phyloP scores from a whole-genome alignment of 2,888 invertebrate genomes.

The Erebia ligea region DNA sequence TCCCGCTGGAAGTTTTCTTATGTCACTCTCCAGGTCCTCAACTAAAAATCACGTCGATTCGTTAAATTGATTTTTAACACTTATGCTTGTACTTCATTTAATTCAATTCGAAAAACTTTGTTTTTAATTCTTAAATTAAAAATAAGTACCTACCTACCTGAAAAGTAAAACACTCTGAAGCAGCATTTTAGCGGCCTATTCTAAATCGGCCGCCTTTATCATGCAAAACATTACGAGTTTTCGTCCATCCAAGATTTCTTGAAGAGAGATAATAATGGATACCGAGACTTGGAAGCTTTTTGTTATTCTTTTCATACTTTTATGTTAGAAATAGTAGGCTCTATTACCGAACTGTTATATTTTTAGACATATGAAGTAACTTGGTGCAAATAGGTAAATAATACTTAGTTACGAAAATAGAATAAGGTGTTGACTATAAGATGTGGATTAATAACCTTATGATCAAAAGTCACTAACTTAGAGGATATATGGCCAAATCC shows the following conservation, averaged over 20 bases:
- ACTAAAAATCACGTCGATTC: too few relatives aligned
- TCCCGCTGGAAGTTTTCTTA: too few relatives aligned
- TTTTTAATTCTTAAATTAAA: not conserved
- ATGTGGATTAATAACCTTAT: too few relatives aligned
- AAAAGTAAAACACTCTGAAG: conserved; percentile 24
- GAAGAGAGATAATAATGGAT: conserved; percentile 58
- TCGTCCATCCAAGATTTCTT: conserved; percentile 64
- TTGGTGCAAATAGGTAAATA: not conserved
- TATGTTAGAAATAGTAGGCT: not conserved
- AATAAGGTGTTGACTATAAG: too few relatives aligned
- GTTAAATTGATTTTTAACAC: too few relatives aligned
- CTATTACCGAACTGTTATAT: too few relatives aligned
- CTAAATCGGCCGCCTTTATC: conserved; percentile 73
- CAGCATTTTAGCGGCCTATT: conserved; percentile 64
- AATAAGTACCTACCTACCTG: conserved; percentile 8
- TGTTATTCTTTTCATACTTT: not conserved
- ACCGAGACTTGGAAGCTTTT: conserved; percentile 47
- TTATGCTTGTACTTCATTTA: too few relatives aligned
- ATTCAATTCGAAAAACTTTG: not conserved
- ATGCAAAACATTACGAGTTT: conserved; percentile 69
- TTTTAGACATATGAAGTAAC: too few relatives aligned
- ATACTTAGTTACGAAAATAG: too few relatives aligned
- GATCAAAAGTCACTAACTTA: too few relatives aligned
- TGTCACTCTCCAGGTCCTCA: too few relatives aligned
- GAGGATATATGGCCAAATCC: too few relatives aligned